Base-by-base conservation (phyloP, 1,140 invertebrate genomes). In the Cardiocondyla obscurior region DNA sequence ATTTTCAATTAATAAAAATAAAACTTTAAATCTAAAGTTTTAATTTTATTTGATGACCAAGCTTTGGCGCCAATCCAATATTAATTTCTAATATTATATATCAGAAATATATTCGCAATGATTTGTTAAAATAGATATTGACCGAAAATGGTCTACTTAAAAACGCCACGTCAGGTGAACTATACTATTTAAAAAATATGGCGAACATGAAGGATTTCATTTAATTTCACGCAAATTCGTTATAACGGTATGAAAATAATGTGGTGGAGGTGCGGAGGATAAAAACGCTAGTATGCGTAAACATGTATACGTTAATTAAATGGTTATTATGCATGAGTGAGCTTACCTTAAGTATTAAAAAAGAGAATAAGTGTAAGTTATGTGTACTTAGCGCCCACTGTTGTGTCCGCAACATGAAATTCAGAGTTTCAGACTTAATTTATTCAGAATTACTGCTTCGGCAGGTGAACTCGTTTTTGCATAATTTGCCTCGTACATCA, bases 141-240 rank as follows among this genome's bases (percentile, higher is more conserved):
- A 28, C 16, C 36, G 19, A 57, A 36, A 25, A 12, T 70, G 14
- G 33, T 33, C 25, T 57, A 46, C 10, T n/a, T 42, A 36, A 79
- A 65, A 55, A 79, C 55, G 49, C 39, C 72, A 44, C 3, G 25
- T n/a, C n/a, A n/a, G 28, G 25, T 55, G 12, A 67, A 53, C 25
- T 79, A 79, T 14, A 12, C n/a, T 69, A 55, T 19, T 14, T 73
- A 58, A 58, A 73, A 81, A 81, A 57, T 81, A 81, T 81, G 77
- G 65, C 77, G 67, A 81, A 81, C 25, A 36, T 81, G 30, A 81
- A 73, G 58, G 46, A 58, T 67, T 67, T n/a, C 14, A 44, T 79
- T 69, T 30, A 44, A 81, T 79, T 28, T 67, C 19, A 12, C 44
- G 46, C 25, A 16, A 53, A 67, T 79, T 81, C 7, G 51, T 57